These are phyloP conservation scores for Caenorhabditis wallacei DNA, from an alignment of 2,888 invertebrate species.

Conservation along the genomic window DNA sequence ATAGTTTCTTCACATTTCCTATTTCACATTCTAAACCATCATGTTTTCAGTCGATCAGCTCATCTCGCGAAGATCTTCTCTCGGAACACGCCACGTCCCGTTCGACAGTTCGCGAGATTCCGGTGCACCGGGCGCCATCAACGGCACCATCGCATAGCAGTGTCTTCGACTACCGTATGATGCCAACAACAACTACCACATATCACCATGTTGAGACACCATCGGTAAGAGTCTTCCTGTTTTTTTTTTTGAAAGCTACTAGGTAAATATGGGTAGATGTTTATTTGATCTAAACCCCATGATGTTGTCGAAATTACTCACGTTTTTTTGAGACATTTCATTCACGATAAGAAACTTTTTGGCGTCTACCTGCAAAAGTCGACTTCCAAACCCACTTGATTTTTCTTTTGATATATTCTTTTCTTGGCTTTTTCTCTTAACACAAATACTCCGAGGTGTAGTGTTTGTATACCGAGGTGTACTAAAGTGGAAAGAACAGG, in stretches of 20 bases:
- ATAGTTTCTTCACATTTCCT: neutral
- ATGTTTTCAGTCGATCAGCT: constrained; percentile 70
- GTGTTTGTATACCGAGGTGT: constrained; percentile 7
- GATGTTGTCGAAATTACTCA: no score
- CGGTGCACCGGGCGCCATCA: constrained; percentile 80
- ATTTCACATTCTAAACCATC: no score
- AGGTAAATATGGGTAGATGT: no score
- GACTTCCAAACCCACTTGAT: neutral
- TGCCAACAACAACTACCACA: constrained; percentile 71
- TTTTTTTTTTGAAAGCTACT: no score
- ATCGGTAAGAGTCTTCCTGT: constrained; percentile 53
- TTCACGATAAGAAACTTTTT: neutral
- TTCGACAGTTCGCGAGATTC: constrained; percentile 82
- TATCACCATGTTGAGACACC: constrained; percentile 65
- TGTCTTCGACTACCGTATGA: constrained; percentile 72
- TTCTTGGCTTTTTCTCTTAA: constrained; percentile 13
- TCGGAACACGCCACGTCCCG: constrained; percentile 76
- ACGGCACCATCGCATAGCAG: constrained; percentile 73
- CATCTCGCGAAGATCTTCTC: constrained; percentile 80
- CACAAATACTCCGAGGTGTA: constrained; percentile 8
- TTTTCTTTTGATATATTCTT: neutral
- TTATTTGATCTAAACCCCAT: no score
- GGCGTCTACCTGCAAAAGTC: neutral
- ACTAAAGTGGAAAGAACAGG: constrained; percentile 3
- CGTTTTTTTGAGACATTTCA: no score